Conservation (phyloP, 2,888 invertebrate genomes). For the Adineta ricciae region DNA sequence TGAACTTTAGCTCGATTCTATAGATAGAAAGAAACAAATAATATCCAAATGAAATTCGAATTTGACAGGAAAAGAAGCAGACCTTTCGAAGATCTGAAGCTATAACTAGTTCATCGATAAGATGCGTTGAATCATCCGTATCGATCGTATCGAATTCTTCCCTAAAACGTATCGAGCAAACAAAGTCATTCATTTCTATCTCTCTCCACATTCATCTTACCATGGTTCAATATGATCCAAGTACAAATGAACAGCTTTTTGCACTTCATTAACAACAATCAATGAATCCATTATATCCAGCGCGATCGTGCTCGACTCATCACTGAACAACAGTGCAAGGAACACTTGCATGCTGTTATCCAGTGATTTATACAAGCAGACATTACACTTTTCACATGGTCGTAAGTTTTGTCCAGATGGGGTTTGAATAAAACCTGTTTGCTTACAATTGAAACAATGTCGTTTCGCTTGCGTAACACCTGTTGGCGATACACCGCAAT, state of each 20-base stretch:
- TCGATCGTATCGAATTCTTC: conserved; percentile 16
- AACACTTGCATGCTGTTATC: conserved; percentile 1
- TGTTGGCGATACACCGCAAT: conserved; percentile 19
- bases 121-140: not conserved
- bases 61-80: not conserved
- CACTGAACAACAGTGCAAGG: conserved; percentile 7
- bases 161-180: not conserved
- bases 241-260: conserved; percentile 6
- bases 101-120: not conserved
- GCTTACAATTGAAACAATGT: not conserved
- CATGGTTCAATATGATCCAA: conserved; percentile 21
- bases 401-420: not conserved
- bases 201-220: not conserved
- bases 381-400: conserved; percentile 18
- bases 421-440: not conserved
- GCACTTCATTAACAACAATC: conserved; percentile 17
- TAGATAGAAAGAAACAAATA: not conserved
- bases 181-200: too few species aligned
- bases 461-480: conserved; percentile 20
- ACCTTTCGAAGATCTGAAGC: not conserved
- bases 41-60: not conserved
- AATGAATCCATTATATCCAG: conserved; percentile 18
- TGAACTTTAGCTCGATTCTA: not conserved
- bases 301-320: conserved; percentile 4
- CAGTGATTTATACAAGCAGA: conserved; percentile 3